A percentile compares a stretch with the other conserved stretches of the same genome.
These are phyloP conservation scores for Julus scandinavius DNA, from an alignment of 2,888 invertebrate genomes.

Conservation along the genomic window DNA sequence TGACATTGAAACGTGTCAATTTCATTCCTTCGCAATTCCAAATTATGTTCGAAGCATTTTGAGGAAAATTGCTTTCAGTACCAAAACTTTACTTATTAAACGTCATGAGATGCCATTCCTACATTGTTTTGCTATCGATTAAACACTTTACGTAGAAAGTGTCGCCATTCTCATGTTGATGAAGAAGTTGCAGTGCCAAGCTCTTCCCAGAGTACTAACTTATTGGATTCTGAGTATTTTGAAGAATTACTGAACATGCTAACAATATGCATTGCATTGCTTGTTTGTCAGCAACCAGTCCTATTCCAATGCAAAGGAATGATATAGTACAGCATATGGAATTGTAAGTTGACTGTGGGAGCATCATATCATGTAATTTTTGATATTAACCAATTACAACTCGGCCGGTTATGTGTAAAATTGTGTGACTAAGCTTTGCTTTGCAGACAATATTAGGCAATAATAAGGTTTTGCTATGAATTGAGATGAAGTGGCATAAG, in stretches of 20 bases:
- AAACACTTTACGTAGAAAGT: neutral
- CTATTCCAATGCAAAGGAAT: neutral
- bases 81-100: neutral
- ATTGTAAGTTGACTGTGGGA: neutral
- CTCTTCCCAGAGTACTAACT: neutral
- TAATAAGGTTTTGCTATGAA: too few relatives aligned
- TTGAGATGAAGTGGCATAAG: too few relatives aligned
- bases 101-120: neutral
- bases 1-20: neutral
- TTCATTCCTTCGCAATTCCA: neutral
- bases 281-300: neutral
- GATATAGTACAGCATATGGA: neutral
- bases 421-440: neutral
- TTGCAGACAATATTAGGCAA: neutral
- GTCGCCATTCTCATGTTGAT: neutral
- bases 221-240: neutral
- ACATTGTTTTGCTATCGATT: neutral
- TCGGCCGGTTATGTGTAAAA: too few relatives aligned
- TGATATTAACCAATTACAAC: neutral
- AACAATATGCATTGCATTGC: neutral
- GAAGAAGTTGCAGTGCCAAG: neutral
- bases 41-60: neutral
- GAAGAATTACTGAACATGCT: neutral
- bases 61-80: neutral
- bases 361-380: neutral